Evolutionary conservation across 1,140 invertebrate genomes (phyloP).

Genomic region (Penaeus japonicus): DNA sequence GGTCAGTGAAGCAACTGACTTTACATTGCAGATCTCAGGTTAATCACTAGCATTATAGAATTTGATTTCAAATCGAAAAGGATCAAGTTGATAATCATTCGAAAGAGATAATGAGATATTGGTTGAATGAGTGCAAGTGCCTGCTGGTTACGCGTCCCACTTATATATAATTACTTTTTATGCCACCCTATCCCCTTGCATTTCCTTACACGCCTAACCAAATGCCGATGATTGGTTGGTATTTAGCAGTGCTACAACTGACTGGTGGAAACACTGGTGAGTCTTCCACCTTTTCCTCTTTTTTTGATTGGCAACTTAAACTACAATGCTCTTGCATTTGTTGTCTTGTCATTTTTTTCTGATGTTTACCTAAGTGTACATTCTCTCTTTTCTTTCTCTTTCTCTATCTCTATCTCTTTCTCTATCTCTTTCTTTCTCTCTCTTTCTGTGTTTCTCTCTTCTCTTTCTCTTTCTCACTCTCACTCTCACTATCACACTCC

Average conservation of each 20-base stretch:
- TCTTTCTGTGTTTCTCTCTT: too few species aligned
- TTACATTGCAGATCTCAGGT: not conserved
- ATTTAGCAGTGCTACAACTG: conserved; percentile 55
- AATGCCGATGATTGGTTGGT: conserved; percentile 57
- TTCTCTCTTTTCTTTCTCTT: too few species aligned
- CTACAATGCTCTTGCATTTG: conserved; percentile 40
- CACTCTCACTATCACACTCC: too few species aligned
- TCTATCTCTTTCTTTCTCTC: too few species aligned
- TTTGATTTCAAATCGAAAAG: not conserved
- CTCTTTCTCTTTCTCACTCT: too few species aligned
- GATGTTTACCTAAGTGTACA: too few species aligned
- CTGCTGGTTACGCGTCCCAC: conserved; percentile 36
- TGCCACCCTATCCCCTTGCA: conserved; percentile 52
- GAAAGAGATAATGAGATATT: conserved; percentile 15
- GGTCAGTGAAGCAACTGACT: conserved; percentile 7
- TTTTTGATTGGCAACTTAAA: conserved; percentile 45
- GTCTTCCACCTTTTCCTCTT: conserved; percentile 47
- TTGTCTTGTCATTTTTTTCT: not conserved
- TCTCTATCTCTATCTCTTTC: too few species aligned
- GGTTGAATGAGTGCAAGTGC: conserved; percentile 16
- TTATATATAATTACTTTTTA: conserved; percentile 40
- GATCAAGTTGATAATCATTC: not conserved
- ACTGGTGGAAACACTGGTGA: conserved; percentile 57
- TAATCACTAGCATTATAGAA: not conserved
- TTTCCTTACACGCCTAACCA: conserved; percentile 56